phyloP scores from a whole-genome alignment of 2,113 vertebrate genomes.

The Ancistrus triradiatus region DNA sequence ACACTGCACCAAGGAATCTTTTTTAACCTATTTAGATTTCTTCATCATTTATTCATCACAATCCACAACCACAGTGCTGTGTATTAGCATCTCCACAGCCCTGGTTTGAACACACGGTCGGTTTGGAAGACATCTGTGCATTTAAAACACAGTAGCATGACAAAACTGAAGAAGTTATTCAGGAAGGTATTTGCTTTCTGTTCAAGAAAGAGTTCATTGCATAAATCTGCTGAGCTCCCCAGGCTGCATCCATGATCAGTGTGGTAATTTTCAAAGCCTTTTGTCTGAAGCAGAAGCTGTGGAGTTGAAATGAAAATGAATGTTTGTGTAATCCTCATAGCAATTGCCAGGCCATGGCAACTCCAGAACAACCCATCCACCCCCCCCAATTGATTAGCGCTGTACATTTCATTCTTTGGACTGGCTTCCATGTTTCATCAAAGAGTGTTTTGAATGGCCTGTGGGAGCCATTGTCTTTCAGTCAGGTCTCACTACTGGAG shows the following conservation, averaged over 20 bases:
- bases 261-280: slow-evolving; percentile 54
- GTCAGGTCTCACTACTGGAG: slow-evolving; percentile 45
- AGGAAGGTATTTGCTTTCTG: slow-evolving; percentile 12
- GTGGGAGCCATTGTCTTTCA: slow-evolving; percentile 43
- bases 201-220: slow-evolving; percentile 47
- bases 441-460: slow-evolving; percentile 50
- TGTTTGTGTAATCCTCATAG: slow-evolving; percentile 59
- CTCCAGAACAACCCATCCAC: slow-evolving; percentile 45
- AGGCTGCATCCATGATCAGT: slow-evolving; percentile 38
- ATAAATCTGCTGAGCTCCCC: slow-evolving; percentile 43
- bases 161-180: slow-evolving; percentile 11
- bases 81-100: too few relatives aligned
- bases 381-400: slow-evolving; percentile 54
- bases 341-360: slow-evolving; percentile 45
- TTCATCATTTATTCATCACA: too few relatives aligned
- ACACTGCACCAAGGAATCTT: too few relatives aligned
- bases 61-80: too few relatives aligned
- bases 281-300: slow-evolving; percentile 47
- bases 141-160: background rate
- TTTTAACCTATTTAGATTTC: too few relatives aligned
- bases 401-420: slow-evolving; percentile 49
- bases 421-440: slow-evolving; percentile 56
- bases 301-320: slow-evolving; percentile 51
- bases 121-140: slow-evolving; percentile 6
- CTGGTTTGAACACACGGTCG: background rate